Evolutionary conservation across 2,797 vertebrate genomes (phyloP), one percentile per base, ranked within the genome.

Genomic region (Zenarchopterus dispar): DNA sequence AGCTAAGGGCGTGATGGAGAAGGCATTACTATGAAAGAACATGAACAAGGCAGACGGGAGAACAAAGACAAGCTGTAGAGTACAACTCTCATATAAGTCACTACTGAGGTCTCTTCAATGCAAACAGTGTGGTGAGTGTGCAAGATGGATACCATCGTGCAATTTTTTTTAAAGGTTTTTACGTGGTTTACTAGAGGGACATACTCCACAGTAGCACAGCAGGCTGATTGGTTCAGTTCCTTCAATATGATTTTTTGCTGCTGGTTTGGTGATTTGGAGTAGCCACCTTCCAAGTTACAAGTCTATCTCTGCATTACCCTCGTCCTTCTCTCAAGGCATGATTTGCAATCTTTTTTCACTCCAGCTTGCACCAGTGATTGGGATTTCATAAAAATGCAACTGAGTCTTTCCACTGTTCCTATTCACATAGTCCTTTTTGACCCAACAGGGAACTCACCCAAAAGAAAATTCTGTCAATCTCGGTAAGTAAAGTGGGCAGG

Each of bases 1-100:
- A 68, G 73, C 53, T 31, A 36, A 54, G 68, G 59, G 49, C 60
- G 62, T 55, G 71, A 67, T 59, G 39, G 45, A 62, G 62, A 45
- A 70, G 59, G 60, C 33, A 48, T 63, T 42, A 49, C 24, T 2
- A 11, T 56, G 33, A 79, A 78, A 74, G 66, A 62, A 56, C 65
- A 62, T n/a, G 39, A 68, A 65, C 5, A 18, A 73, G 62, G 53
- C 42, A 73, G 49, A 2, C 9, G 15, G 51, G 53, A 70, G 49
- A 45, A 61, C 59, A 69, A 69, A 63, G 44, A 54, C 41, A 82
- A 42, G 45, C 42, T 18, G 23, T 11, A 44, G 49, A 70, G 55
- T 42, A 43, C 24, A 62, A 51, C 56, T 24, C 44, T 31, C 13
- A 13, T 1, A 39, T 39, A 39, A 39, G 11, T 15, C 13, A 39